Conservation (phyloP, 2,113 vertebrate genomes). For the Etheostoma spectabile region DNA sequence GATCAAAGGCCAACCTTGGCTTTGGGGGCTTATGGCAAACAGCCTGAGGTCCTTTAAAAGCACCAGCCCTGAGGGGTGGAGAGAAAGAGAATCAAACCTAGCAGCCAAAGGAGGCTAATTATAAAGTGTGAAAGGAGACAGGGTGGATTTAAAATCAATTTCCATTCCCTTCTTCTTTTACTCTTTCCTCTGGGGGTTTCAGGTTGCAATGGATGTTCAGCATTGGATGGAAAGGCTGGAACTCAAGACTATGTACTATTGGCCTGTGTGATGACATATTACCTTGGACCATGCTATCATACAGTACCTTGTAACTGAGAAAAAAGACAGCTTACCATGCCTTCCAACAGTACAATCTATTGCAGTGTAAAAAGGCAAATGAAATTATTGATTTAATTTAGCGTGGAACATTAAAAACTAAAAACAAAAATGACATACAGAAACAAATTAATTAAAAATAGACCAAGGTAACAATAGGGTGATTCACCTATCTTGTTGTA, state of each 20-base stretch:
- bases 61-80: constrained; percentile 38
- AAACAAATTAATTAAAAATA: neutral
- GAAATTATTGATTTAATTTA: neutral
- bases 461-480: neutral
- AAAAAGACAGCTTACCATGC: neutral
- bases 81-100: constrained; percentile 65
- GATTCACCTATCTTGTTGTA: neutral
- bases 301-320: neutral
- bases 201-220: constrained; percentile 38
- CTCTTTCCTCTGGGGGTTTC: constrained; percentile 56
- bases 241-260: neutral
- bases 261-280: constrained; percentile 9
- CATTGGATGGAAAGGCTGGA: constrained; percentile 8
- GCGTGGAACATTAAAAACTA: neutral
- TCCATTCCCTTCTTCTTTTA: constrained; percentile 43
- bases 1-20: constrained; percentile 73
- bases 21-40: constrained; percentile 70
- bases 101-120: constrained; percentile 74
- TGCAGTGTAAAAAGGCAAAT: neutral
- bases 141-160: constrained; percentile 78
- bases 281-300: constrained; percentile 1
- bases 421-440: neutral
- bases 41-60: constrained; percentile 72
- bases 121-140: constrained; percentile 72
- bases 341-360: neutral